Evolutionary conservation across 2,797 vertebrate species (phyloP), one percentile per base, ranked within the genome.

Genomic region (Hydrolagus colliei): DNA sequence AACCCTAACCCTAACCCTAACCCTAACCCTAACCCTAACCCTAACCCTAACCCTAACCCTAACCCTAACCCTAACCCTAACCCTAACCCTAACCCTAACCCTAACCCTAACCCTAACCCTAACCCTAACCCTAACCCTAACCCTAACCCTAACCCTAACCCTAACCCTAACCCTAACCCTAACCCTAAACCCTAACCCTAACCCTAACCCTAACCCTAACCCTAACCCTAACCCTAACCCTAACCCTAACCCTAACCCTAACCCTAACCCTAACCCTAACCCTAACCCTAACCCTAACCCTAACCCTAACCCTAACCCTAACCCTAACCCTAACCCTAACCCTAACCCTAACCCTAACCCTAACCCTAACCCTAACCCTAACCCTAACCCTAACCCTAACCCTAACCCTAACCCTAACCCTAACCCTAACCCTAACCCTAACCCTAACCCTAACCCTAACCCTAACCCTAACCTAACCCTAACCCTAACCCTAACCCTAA

Each of bases 1-100:
- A 72, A 72, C 72, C 72, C 72, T 72, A 72, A 72, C 72, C 72
- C 72, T 72, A 72, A 72, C 72, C 72, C 72, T 72, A 72, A 72
- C 72, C 72, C 72, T 72, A 72, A 72, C 72, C 72, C 72, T 72
- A 72, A 72, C 72, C 72, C 72, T 72, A 72, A 72, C 72, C 72
- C 72, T 72, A 72, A 72, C 72, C 72, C 72, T 72, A 72, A 72
- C 72, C 72, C 72, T 72, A 72, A 72, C 72, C 72, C 72, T 72
- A 72, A 72, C 72, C 72, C 72, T 72, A 72, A 72, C 72, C 72
- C 72, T 72, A 72, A 72, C 72, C 72, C 72, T 72, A 72, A 72
- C 72, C 72, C 72, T 72, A 72, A 72, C 72, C 72, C 72, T 72
- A 72, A 72, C 72, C 72, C 72, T 72, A 72, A 72, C 72, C 72